Conservation (phyloP, 2,888 invertebrate species). For the Pammene fasciana region DNA sequence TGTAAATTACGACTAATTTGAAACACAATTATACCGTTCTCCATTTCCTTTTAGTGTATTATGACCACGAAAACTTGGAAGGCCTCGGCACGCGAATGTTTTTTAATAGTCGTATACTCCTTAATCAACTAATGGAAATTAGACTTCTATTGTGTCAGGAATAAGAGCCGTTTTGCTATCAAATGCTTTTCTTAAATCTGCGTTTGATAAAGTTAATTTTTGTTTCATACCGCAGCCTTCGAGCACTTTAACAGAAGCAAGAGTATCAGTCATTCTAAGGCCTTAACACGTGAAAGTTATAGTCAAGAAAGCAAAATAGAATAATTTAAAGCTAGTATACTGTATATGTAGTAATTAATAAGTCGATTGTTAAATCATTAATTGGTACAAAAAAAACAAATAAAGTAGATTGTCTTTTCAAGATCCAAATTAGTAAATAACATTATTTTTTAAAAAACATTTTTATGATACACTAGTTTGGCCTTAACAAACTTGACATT, state of each 20-base stretch:
- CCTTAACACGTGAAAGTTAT: too few relatives aligned
- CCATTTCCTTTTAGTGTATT: constrained; percentile 4
- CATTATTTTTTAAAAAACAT: too few relatives aligned
- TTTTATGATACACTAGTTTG: too few relatives aligned
- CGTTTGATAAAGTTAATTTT: background rate
- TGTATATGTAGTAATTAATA: too few relatives aligned
- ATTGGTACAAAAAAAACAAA: too few relatives aligned
- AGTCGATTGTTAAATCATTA: too few relatives aligned
- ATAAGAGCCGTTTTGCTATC: constrained; percentile 1
- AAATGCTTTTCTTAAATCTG: background rate
- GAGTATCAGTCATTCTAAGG: too few relatives aligned
- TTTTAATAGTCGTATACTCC: background rate
- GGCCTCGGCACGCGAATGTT: background rate
- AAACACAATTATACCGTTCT: constrained; percentile 4
- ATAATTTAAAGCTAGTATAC: too few relatives aligned
- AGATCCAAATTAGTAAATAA: too few relatives aligned
- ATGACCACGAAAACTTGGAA: constrained; percentile 8
- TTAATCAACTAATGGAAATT: background rate
- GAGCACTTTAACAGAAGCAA: background rate
- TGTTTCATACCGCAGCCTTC: constrained; percentile 6
- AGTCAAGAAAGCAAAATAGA: too few relatives aligned
- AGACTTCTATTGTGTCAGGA: background rate
- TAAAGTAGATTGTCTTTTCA: too few relatives aligned
- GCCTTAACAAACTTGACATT: too few relatives aligned
- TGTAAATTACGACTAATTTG: constrained; percentile 14